Conservation (phyloP, 2,113 vertebrate species). For the Pygoscelis antarcticus region DNA sequence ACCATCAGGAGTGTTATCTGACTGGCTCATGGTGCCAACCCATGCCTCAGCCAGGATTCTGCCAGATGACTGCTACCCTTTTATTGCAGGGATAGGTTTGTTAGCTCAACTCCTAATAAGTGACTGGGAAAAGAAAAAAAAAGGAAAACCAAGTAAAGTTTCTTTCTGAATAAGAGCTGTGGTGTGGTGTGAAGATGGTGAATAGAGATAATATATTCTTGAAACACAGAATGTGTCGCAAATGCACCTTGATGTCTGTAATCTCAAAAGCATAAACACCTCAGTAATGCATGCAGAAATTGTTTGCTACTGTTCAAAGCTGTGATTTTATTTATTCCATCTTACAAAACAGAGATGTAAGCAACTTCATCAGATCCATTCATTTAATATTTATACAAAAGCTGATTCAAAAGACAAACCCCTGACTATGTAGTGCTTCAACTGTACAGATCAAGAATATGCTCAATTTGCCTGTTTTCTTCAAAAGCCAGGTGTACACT, state of each 20-base stretch:
- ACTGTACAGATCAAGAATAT: background rate
- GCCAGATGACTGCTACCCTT: background rate
- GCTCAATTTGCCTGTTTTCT: background rate
- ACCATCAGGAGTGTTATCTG: background rate
- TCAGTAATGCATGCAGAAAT: background rate
- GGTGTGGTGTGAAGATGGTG: background rate
- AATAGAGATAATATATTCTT: background rate
- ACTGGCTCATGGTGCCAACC: background rate
- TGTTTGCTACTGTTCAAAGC: slow-evolving; percentile 33
- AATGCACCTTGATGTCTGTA: slow-evolving; percentile 14
- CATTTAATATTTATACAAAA: slow-evolving; percentile 15
- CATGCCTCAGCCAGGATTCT: background rate
- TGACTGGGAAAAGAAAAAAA: background rate
- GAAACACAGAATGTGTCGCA: background rate
- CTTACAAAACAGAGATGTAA: background rate
- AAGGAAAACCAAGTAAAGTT: background rate
- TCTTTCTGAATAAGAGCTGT: background rate
- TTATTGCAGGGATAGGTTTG: background rate
- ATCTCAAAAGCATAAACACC: background rate
- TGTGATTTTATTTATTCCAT: background rate
- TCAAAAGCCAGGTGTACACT: background rate
- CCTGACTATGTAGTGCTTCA: background rate
- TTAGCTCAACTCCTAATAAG: background rate
- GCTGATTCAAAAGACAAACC: background rate
- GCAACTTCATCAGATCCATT: background rate